phyloP scores from a whole-genome alignment of 2,797 vertebrate genomes.

The Cirrhinus molitorella region DNA sequence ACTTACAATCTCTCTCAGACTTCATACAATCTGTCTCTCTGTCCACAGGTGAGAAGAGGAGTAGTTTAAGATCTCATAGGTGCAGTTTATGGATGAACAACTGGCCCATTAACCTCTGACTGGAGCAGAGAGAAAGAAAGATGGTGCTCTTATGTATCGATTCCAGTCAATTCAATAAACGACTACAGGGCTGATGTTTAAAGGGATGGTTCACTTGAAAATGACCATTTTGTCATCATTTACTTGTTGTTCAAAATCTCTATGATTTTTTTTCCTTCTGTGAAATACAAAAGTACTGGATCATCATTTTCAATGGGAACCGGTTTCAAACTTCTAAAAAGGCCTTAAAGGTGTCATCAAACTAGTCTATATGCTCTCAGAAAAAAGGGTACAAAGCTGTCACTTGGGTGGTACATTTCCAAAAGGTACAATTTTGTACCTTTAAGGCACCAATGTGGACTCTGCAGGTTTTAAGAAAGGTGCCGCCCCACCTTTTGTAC shows the following conservation, averaged over 20 bases:
- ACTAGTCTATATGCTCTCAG: background rate
- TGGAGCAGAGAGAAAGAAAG: conserved; percentile 9
- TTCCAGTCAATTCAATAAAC: conserved; percentile 19
- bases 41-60: conserved; percentile 23
- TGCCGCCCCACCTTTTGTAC: too few species aligned
- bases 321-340: background rate
- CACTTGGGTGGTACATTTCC: too few species aligned
- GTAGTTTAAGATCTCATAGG: conserved; percentile 34
- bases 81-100: conserved; percentile 36
- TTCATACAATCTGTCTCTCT: conserved; percentile 3
- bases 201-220: background rate
- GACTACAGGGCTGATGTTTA: background rate
- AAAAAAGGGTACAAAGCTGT: too few species aligned
- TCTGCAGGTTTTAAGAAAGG: too few species aligned
- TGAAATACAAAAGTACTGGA: background rate
- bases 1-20: conserved; percentile 44
- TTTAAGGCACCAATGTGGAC: too few species aligned
- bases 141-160: background rate
- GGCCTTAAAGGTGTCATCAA: background rate
- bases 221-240: background rate
- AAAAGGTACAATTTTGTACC: too few species aligned
- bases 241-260: background rate
- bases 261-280: background rate
- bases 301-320: background rate
- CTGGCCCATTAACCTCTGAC: conserved; percentile 32